Evolutionary conservation across 2,113 vertebrate genomes (phyloP).

Genomic region (Microcebus tavaratra): DNA sequence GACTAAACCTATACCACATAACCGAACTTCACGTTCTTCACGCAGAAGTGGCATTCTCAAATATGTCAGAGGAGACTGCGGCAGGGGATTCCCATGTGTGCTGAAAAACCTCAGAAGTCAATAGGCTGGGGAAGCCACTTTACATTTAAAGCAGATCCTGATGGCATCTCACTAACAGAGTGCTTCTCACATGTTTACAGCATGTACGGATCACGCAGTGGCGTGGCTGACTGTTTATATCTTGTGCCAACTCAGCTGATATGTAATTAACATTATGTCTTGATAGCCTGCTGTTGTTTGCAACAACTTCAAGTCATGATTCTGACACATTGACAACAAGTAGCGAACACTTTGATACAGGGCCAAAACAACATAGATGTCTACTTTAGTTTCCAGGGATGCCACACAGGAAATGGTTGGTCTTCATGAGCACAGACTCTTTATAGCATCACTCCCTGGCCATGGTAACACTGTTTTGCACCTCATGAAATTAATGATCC

Average conservation of each 20-base stretch:
- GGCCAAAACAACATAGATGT: conserved; percentile 63
- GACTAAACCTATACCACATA: background rate
- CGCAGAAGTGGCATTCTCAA: background rate
- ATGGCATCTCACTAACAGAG: background rate
- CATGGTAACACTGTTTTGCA: background rate
- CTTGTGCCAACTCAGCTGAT: conserved; percentile 71
- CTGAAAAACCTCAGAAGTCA: conserved; percentile 24
- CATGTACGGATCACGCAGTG: conserved; percentile 18
- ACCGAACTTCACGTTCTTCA: background rate
- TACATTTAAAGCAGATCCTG: background rate
- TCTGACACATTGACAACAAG: conserved; percentile 63
- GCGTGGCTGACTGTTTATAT: conserved; percentile 65
- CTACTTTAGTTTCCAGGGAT: conserved; percentile 28
- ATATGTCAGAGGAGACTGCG: background rate
- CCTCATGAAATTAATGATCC: background rate
- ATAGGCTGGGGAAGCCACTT: background rate
- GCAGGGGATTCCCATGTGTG: background rate
- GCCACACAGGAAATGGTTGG: background rate
- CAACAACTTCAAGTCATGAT: conserved; percentile 71
- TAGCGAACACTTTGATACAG: conserved; percentile 59
- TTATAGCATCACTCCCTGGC: background rate
- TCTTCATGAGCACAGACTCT: background rate
- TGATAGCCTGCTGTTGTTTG: conserved; percentile 75
- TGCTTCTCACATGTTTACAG: background rate
- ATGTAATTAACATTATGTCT: conserved; percentile 77